Percentiles rank a stretch among this genome's conserved stretches.
These are phyloP conservation scores for Caerostris extrusa DNA, from an alignment of 1,140 invertebrate genomes.

Conservation along the genomic window DNA sequence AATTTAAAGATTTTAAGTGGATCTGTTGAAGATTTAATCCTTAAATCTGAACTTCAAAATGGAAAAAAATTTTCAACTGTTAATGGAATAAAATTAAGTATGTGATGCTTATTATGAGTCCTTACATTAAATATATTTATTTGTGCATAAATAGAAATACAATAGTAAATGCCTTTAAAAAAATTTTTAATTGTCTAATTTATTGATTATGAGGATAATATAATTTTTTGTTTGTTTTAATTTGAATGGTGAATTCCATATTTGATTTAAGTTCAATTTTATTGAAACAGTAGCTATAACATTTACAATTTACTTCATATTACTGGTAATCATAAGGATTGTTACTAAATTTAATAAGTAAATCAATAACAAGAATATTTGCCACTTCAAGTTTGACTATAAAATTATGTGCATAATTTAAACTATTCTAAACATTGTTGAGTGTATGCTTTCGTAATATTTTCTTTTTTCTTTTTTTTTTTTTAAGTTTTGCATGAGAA, in stretches of 20 bases:
- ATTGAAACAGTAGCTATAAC: too few species aligned
- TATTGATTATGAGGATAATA: background rate
- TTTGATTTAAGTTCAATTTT: too few species aligned
- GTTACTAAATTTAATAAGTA: too few species aligned
- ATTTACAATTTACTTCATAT: too few species aligned
- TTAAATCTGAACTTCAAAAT: constrained; percentile 81
- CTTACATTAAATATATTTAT: background rate
- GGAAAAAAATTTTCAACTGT: constrained; percentile 10
- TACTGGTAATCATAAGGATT: too few species aligned
- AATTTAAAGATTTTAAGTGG: constrained; percentile 88
- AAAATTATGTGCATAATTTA: background rate
- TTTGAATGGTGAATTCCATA: too few species aligned
- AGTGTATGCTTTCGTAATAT: background rate
- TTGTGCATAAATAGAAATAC: background rate
- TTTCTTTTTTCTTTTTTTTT: too few species aligned
- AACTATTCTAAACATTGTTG: background rate
- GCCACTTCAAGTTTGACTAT: too few species aligned
- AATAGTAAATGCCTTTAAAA: too few species aligned
- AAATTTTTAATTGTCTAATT: background rate
- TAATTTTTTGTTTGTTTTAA: background rate
- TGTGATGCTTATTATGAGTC: background rate
- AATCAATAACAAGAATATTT: too few species aligned
- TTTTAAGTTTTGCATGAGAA: too few species aligned
- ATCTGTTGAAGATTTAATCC: constrained; percentile 92
- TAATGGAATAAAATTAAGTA: constrained; percentile 73